Base-by-base conservation (phyloP, 2,113 vertebrate species). In the Prinia subflava region DNA sequence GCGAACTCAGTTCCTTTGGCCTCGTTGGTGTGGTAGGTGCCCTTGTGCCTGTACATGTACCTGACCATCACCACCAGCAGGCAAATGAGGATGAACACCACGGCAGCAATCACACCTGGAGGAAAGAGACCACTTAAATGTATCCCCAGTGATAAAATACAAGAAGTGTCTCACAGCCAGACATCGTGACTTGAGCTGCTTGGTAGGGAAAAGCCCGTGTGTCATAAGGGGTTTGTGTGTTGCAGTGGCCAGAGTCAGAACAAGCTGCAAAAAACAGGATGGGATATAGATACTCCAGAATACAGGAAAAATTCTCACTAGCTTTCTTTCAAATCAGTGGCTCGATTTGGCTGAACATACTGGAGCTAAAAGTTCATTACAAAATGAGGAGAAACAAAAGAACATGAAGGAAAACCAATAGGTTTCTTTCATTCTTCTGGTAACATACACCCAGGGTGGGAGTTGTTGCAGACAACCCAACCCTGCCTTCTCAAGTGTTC, bases 1-100 rank as follows among this genome's bases (percentile, higher is more conserved):
- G 98, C 98, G 64, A 98, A 99, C 95, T 99, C 98, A 0, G 98
- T 98, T 85, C 98, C 98, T 94, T 99, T 99, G 92, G 98, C 98
- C 95, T 99, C 98, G 0, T 98, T 98, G 92, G 98, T 99, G 95
- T 96, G 96, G 95, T 99, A 99, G 1, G 98, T 98, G 75, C 99
- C 98, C 90, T 98, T 98, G 77, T 98, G 98, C 71, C 97, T 93
- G 95, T 96, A 98, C 92, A 98, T 42, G 94, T 98, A 98, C 10
- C 95, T 80, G 4, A 98, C 87, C 92, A 98, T 92, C 83, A 98
- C 89, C 5, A 97, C 16, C 39, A 97, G 68, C 44, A 99, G 94
- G 96, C 97, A 97, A 24, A 98, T 63, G 31, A 98, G 94, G 69
- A 99, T 96, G 56, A 99, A 94, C 4, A 97, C 89, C 75, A 99